Evolutionary conservation across 2,888 invertebrate species (phyloP).

Genomic region (Melinopterus prodromus): DNA sequence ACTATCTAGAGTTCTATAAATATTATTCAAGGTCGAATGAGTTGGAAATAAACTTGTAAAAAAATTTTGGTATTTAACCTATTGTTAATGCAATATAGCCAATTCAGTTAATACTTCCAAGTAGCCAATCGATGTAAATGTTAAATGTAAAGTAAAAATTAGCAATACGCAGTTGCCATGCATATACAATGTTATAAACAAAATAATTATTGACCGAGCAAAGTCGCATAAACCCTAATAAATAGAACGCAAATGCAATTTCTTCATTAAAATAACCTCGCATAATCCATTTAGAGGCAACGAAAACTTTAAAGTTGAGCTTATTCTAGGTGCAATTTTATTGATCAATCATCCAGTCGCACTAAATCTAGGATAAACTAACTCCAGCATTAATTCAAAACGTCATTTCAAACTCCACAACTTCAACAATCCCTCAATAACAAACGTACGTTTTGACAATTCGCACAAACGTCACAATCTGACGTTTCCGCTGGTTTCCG

Average conservation of each 20-base stretch:
- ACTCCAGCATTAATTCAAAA: not conserved
- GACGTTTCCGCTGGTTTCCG: too few relatives aligned
- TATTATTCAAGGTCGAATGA: not conserved
- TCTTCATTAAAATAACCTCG: not conserved
- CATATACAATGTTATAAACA: not conserved
- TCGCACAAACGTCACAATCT: too few relatives aligned
- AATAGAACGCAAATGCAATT: not conserved
- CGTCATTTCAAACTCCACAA: not conserved
- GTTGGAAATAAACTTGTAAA: not conserved
- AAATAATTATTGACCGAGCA: not conserved
- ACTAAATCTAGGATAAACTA: slow-evolving; percentile 17
- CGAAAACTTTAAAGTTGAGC: not conserved
- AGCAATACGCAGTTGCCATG: not conserved
- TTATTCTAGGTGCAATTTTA: slow-evolving; percentile 36
- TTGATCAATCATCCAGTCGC: slow-evolving; percentile 33
- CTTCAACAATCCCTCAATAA: not conserved
- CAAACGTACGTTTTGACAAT: not conserved
- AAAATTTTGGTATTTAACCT: not conserved
- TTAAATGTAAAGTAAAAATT: too few relatives aligned
- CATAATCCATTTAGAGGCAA: not conserved
- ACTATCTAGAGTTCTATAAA: not conserved
- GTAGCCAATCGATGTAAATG: too few relatives aligned
- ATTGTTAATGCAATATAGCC: not conserved
- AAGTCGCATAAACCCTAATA: not conserved
- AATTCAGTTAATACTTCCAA: too few relatives aligned